phyloP scores from a whole-genome alignment of 1,140 invertebrate genomes.

The Lucilia cuprina region DNA sequence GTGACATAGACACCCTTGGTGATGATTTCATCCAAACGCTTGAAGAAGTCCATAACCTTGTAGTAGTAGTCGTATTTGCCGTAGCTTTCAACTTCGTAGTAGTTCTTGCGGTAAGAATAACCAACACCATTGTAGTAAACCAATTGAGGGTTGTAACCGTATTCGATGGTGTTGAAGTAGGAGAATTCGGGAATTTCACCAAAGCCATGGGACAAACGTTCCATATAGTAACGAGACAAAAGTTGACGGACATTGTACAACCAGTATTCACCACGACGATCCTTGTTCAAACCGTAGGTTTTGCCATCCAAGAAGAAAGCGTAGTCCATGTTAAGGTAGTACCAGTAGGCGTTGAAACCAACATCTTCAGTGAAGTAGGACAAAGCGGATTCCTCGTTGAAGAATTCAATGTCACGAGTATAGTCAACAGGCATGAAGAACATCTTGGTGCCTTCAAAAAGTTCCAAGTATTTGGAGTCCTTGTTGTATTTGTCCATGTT shows the following conservation, averaged over 20 bases:
- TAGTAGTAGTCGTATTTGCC: slow-evolving; percentile 51
- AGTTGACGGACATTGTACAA: slow-evolving; percentile 70
- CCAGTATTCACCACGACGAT: slow-evolving; percentile 71
- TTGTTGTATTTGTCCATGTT: slow-evolving; percentile 43
- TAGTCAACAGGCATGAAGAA: slow-evolving; percentile 63
- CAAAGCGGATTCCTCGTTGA: slow-evolving; percentile 66
- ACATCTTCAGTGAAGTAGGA: slow-evolving; percentile 79
- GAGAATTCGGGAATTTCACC: slow-evolving; percentile 69
- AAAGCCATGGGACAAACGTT: slow-evolving; percentile 71
- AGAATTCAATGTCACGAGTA: slow-evolving; percentile 71
- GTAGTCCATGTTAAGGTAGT: slow-evolving; percentile 70
- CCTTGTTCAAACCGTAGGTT: slow-evolving; percentile 63
- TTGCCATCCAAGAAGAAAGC: slow-evolving; percentile 68
- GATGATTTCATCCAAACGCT: slow-evolving; percentile 70
- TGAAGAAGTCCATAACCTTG: slow-evolving; percentile 64
- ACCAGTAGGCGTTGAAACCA: slow-evolving; percentile 74
- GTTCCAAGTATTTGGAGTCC: slow-evolving; percentile 45
- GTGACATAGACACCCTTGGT: slow-evolving; percentile 68
- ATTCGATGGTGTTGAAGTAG: slow-evolving; percentile 65
- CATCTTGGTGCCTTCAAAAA: slow-evolving; percentile 43
- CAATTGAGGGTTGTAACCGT: slow-evolving; percentile 73
- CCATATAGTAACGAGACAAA: slow-evolving; percentile 72
- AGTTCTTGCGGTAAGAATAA: slow-evolving; percentile 68
- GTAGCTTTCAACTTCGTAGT: slow-evolving; percentile 51
- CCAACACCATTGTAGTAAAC: slow-evolving; percentile 71